Percentiles rank a stretch among this genome's conserved stretches.
These are phyloP conservation scores for Drosophila austrosaltans DNA, from an alignment of 2,888 invertebrate genomes.

Conservation along the genomic window DNA sequence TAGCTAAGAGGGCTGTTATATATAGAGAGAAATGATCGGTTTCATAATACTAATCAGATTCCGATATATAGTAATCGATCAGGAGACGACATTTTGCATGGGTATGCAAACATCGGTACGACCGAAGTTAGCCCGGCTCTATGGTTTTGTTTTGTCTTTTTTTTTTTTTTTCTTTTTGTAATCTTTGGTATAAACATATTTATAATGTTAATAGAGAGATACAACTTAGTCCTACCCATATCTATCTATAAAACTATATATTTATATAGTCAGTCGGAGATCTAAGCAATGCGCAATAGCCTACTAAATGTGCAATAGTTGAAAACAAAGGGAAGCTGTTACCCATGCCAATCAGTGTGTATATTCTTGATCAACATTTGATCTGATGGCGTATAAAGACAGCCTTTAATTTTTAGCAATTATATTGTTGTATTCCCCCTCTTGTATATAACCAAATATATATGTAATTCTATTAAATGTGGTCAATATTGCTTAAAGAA, in stretches of 20 bases:
- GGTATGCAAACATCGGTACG: background rate
- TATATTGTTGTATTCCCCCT: slow-evolving; percentile 24
- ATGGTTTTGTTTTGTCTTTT: background rate
- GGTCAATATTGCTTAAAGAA: background rate
- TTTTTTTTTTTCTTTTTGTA: background rate
- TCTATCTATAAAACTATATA: slow-evolving; percentile 19
- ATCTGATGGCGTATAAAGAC: background rate
- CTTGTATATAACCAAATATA: slow-evolving; percentile 8
- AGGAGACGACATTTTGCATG: background rate
- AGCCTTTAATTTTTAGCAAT: slow-evolving; percentile 13
- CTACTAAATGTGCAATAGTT: slow-evolving; percentile 62
- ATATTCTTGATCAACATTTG: slow-evolving; percentile 6
- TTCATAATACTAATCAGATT: background rate
- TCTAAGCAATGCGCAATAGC: slow-evolving; percentile 4
- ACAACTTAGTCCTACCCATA: slow-evolving; percentile 17
- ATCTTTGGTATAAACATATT: background rate
- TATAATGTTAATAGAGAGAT: background rate
- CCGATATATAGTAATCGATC: background rate
- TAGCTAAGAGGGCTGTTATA: background rate
- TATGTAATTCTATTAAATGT: background rate
- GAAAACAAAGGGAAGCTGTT: slow-evolving; percentile 27
- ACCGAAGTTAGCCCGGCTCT: background rate
- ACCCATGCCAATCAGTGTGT: background rate
- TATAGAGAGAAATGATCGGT: background rate
- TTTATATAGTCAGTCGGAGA: slow-evolving; percentile 16